A percentile compares a stretch with the other conserved stretches of the same genome.
These are phyloP conservation scores for Steinernema khuongi DNA, from an alignment of 1,140 invertebrate genomes.

Conservation along the genomic window DNA sequence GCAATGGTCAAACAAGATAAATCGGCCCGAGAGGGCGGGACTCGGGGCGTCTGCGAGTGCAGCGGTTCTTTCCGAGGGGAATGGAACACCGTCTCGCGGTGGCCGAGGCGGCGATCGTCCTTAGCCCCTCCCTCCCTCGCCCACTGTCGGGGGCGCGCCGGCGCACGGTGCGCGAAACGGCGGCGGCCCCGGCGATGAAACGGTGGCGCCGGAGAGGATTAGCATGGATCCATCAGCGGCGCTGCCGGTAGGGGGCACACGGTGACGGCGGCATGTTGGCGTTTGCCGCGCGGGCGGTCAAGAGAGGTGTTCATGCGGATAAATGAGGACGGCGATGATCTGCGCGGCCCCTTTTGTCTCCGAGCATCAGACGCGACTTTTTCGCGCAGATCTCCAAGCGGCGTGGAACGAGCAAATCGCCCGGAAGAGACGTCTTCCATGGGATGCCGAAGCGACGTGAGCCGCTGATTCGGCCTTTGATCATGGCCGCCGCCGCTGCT, in stretches of 20 bases:
- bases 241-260: neutral
- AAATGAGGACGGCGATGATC: constrained; percentile 14
- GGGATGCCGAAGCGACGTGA: neutral
- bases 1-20: constrained; percentile 14
- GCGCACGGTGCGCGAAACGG: constrained; percentile 13
- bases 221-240: neutral
- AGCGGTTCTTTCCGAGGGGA: neutral
- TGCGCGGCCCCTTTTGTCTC: constrained; percentile 9
- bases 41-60: neutral
- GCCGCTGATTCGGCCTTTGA: neutral
- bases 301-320: constrained; percentile 16
- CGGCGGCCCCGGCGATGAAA: neutral
- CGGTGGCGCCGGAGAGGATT: neutral
- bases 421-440: neutral
- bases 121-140: neutral
- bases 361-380: neutral
- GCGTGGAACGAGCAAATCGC: constrained; percentile 9
- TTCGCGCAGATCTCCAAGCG: constrained; percentile 3
- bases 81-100: neutral
- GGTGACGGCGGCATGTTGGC: neutral
- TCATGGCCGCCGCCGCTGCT: neutral
- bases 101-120: neutral
- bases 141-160: neutral
- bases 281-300: neutral
- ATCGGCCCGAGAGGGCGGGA: constrained; percentile 2